Percentiles rank a stretch among this genome's conserved stretches.
These are phyloP conservation scores for Drosophila phalerata DNA, from an alignment of 2,888 invertebrate species.

Conservation along the genomic window DNA sequence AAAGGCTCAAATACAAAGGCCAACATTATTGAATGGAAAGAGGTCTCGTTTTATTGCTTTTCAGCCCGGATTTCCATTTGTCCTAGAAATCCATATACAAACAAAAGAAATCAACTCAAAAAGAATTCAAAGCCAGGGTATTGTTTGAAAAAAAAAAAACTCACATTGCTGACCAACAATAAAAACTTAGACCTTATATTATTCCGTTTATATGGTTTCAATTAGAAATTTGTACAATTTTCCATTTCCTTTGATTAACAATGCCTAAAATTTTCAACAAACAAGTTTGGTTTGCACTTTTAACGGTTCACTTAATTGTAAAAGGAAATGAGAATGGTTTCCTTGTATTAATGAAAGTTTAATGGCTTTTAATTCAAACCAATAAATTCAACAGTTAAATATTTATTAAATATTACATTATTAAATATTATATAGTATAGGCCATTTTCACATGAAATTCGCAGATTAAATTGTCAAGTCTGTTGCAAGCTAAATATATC, in stretches of 20 bases:
- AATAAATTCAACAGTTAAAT: neutral
- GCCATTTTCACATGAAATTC: neutral
- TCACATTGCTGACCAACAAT: slow-evolving; percentile 21
- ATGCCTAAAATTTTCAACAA: slow-evolving; percentile 12
- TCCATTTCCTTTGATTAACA: slow-evolving; percentile 34
- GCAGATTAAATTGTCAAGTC: neutral
- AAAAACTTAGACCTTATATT: slow-evolving; percentile 11
- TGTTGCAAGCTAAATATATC: neutral
- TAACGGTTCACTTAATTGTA: slow-evolving; percentile 23
- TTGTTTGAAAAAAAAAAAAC: slow-evolving; percentile 15
- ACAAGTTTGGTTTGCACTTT: slow-evolving; percentile 9
- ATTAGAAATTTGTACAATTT: slow-evolving; percentile 54
- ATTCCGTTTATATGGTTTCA: slow-evolving; percentile 49
- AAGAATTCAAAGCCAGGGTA: slow-evolving; percentile 33
- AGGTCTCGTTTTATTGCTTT: neutral
- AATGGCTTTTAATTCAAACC: neutral
- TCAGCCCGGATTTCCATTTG: neutral
- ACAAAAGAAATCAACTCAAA: slow-evolving; percentile 35
- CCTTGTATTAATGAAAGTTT: neutral
- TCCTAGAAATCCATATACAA: slow-evolving; percentile 18
- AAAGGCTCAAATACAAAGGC: slow-evolving; percentile 45
- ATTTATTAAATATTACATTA: neutral
- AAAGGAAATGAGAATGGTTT: slow-evolving; percentile 8
- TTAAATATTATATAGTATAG: neutral
- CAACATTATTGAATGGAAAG: slow-evolving; percentile 50